Conservation (phyloP, 2,113 vertebrate species). For the Halcyon senegalensis region DNA sequence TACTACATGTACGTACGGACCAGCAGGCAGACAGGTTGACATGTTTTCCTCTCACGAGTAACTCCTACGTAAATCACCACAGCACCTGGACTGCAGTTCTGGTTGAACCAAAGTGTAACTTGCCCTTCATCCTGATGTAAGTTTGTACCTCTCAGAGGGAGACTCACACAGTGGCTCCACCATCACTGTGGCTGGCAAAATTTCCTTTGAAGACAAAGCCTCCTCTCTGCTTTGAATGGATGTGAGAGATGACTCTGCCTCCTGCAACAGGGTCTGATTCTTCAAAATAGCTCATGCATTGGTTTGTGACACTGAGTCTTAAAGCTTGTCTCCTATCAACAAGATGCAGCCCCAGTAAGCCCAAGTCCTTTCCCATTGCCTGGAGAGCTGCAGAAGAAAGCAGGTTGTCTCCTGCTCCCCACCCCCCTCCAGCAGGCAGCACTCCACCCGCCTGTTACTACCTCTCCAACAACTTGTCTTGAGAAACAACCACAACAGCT, state of each 20-base stretch:
- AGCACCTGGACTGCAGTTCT: not conserved
- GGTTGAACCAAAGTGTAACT: not conserved
- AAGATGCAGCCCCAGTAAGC: not conserved
- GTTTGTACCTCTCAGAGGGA: not conserved
- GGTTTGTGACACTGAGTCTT: not conserved
- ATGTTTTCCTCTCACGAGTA: not conserved
- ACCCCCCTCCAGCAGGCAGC: not conserved
- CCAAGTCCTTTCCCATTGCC: not conserved
- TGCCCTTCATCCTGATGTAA: not conserved
- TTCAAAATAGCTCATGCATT: not conserved
- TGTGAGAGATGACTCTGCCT: not conserved
- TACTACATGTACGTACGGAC: rapidly evolving
- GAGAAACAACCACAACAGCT: not conserved
- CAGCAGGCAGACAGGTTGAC: not conserved
- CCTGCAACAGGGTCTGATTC: not conserved
- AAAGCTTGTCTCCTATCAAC: not conserved
- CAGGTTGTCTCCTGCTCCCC: not conserved
- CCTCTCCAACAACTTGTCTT: not conserved
- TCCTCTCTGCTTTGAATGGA: not conserved
- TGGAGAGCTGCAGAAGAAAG: not conserved
- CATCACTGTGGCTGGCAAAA: not conserved
- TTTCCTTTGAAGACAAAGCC: not conserved
- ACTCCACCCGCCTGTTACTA: not conserved
- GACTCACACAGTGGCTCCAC: not conserved
- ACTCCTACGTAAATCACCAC: not conserved